Evolutionary conservation across 1,140 invertebrate species (phyloP).

Genomic region (Dryas iulia): DNA sequence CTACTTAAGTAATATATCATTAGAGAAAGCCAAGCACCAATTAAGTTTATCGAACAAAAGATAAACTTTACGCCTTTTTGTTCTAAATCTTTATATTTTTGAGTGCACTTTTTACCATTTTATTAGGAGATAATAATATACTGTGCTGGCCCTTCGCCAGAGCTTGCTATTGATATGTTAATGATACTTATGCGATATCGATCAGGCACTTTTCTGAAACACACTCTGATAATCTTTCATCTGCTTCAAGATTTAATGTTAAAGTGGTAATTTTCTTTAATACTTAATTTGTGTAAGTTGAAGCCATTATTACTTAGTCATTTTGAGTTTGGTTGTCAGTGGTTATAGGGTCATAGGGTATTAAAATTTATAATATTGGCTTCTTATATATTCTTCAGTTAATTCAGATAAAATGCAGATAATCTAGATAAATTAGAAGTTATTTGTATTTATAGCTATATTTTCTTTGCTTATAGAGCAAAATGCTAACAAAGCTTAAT

Average conservation of each 20-base stretch:
- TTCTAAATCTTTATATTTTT: conserved; percentile 5
- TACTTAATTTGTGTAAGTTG: background rate
- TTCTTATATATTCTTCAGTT: too few species aligned
- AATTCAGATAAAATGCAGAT: too few species aligned
- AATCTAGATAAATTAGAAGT: too few species aligned
- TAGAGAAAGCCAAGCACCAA: background rate
- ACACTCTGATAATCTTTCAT: conserved; percentile 24
- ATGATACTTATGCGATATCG: conserved; percentile 35
- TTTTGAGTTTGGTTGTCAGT: too few species aligned
- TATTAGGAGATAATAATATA: conserved; percentile 13
- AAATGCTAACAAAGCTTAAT: too few species aligned
- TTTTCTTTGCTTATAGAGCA: too few species aligned
- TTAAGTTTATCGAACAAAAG: background rate
- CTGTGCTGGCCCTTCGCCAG: conserved; percentile 30
- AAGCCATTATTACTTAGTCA: too few species aligned
- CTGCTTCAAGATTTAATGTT: conserved; percentile 8
- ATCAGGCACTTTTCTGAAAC: conserved; percentile 27
- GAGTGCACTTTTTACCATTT: conserved; percentile 13
- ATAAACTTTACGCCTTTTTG: background rate
- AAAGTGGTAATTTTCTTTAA: background rate
- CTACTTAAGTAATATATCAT: background rate
- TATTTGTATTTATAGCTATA: too few species aligned
- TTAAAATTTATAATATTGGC: too few species aligned
- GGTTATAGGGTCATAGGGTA: too few species aligned
- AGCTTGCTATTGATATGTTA: conserved; percentile 40